Percentiles rank a stretch among this genome's conserved stretches.
These are phyloP conservation scores for Lordiphosa mommai DNA, from an alignment of 1,140 invertebrate genomes.

Conservation along the genomic window DNA sequence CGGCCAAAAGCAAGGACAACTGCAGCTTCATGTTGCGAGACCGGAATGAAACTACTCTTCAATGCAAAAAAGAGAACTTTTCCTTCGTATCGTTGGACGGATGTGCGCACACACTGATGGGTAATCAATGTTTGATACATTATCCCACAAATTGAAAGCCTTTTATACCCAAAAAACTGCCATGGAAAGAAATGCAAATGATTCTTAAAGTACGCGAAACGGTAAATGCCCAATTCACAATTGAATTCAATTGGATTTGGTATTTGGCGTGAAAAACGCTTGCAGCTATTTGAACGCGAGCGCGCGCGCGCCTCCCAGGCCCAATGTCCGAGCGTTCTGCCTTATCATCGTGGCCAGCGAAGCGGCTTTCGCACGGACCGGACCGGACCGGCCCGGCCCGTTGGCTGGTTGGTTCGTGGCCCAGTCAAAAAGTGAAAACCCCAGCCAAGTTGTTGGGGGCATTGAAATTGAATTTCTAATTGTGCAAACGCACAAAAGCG, in stretches of 20 bases:
- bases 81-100: constrained; percentile 4
- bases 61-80: constrained; percentile 50
- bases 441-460: constrained; percentile 7
- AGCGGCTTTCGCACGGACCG: constrained; percentile 16
- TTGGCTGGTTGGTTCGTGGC: too few relatives aligned
- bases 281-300: constrained; percentile 45
- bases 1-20: constrained; percentile 4
- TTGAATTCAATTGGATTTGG: constrained; percentile 52
- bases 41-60: constrained; percentile 54
- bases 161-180: constrained; percentile 52
- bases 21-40: constrained; percentile 20
- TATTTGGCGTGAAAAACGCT: constrained; percentile 38
- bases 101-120: constrained; percentile 53
- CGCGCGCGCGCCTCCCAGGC: too few relatives aligned
- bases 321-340: constrained; percentile 46
- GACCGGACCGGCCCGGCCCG: background rate
- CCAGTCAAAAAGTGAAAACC: constrained; percentile 48
- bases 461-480: constrained; percentile 51
- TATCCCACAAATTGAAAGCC: constrained; percentile 28
- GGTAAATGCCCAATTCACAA: constrained; percentile 40
- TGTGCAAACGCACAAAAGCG: constrained; percentile 11
- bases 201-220: constrained; percentile 27
- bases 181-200: constrained; percentile 11
- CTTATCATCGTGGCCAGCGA: constrained; percentile 42
- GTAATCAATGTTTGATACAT: constrained; percentile 73